Evolutionary conservation across 2,797 vertebrate genomes (phyloP).

Genomic region (Acropternis orthonyx): DNA sequence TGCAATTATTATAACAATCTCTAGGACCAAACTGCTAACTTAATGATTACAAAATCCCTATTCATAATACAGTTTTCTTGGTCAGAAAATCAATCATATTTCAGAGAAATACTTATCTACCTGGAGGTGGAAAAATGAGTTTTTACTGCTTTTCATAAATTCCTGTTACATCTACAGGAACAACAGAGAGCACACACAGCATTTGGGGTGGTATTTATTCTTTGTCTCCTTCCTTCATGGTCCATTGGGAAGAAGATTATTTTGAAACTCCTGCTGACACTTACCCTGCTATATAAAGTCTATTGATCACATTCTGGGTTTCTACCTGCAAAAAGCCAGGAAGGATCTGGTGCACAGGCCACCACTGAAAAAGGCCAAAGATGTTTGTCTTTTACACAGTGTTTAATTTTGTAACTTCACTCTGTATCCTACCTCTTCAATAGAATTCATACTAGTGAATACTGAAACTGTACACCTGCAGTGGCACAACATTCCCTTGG

Average conservation of each 20-base stretch:
- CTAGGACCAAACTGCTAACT: not conserved
- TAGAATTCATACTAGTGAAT: not conserved
- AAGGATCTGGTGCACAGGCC: not conserved
- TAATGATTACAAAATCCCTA: not conserved
- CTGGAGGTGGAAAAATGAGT: not conserved
- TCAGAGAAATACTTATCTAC: not conserved
- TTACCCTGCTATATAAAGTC: not conserved
- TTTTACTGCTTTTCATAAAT: not conserved
- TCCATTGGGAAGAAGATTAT: not conserved
- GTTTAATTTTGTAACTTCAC: not conserved
- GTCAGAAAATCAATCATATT: slow-evolving; percentile 16
- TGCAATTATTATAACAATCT: not conserved
- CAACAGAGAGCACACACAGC: not conserved
- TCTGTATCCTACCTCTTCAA: not conserved
- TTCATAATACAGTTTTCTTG: not conserved
- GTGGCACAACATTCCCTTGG: not conserved
- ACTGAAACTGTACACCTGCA: not conserved
- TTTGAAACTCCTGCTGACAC: not conserved
- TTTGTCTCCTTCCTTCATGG: not conserved
- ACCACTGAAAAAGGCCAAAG: not conserved
- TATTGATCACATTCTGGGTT: not conserved
- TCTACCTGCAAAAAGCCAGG: not conserved
- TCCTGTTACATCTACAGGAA: not conserved
- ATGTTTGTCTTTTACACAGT: not conserved
- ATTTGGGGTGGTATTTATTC: not conserved